phyloP scores from a whole-genome alignment of 2,888 invertebrate species.

The Macropis europaea region DNA sequence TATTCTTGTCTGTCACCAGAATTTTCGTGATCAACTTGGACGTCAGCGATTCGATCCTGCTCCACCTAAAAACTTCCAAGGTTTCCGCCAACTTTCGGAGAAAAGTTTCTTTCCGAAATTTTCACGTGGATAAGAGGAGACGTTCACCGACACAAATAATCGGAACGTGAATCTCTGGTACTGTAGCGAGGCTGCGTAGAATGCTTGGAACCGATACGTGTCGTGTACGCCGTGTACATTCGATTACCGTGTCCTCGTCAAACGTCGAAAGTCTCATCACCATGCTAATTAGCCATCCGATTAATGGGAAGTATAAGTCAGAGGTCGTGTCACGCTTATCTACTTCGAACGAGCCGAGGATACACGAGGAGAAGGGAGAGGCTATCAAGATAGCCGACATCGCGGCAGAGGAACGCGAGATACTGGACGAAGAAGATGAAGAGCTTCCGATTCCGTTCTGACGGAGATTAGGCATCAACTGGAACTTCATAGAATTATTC shows the following conservation, averaged over 20 bases:
- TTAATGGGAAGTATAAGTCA: conserved; percentile 74
- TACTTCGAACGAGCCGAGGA: conserved; percentile 29
- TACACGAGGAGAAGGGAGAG: not conserved
- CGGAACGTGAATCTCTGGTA: conserved; percentile 10
- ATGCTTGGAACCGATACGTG: conserved; percentile 22
- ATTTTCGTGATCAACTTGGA: no score
- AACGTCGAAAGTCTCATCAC: conserved; percentile 73
- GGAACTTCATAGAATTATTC: conserved; percentile 9
- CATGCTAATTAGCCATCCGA: conserved; percentile 70
- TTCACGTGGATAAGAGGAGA: conserved; percentile 22
- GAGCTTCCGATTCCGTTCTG: conserved; percentile 34
- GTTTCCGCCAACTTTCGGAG: not conserved
- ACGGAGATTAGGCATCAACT: conserved; percentile 25
- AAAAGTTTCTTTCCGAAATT: not conserved
- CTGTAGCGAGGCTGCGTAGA: not conserved
- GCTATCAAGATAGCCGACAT: conserved; percentile 31
- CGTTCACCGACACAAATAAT: conserved; percentile 47
- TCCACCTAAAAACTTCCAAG: not conserved
- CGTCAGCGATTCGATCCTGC: no score
- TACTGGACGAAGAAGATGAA: conserved; percentile 32
- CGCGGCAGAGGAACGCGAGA: conserved; percentile 27
- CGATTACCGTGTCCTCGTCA: conserved; percentile 70
- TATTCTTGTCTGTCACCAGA: no score
- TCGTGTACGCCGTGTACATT: conserved; percentile 58
- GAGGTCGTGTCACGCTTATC: conserved; percentile 73